Conservation (phyloP, 1,140 invertebrate species). For the Marisa cornuarietis region DNA sequence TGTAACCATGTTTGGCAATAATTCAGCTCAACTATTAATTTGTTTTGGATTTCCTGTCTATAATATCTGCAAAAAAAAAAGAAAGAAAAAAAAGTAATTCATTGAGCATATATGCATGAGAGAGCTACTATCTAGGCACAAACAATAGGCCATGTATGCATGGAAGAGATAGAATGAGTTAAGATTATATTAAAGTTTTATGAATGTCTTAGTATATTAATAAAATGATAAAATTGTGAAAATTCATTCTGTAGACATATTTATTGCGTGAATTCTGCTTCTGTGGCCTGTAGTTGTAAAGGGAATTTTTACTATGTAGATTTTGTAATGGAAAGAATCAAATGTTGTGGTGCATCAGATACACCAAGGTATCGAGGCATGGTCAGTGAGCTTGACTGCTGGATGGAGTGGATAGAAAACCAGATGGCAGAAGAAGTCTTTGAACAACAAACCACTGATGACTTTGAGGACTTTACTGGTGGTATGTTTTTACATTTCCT, state of each 20-base stretch:
- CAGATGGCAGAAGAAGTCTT: slow-evolving; percentile 62
- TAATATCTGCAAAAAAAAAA: too few species aligned
- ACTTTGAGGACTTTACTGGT: slow-evolving; percentile 63
- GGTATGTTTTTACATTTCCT: slow-evolving; percentile 40
- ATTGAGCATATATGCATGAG: too few species aligned
- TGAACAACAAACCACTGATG: slow-evolving; percentile 55
- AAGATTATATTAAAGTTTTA: too few species aligned
- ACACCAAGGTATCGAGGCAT: slow-evolving; percentile 64
- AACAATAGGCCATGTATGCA: too few species aligned
- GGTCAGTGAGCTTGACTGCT: slow-evolving; percentile 65
- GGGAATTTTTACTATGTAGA: neutral
- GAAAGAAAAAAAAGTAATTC: too few species aligned
- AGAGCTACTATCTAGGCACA: too few species aligned
- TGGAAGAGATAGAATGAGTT: too few species aligned
- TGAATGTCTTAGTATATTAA: too few species aligned
- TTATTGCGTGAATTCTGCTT: neutral
- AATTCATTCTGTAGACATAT: neutral
- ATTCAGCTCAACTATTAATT: too few species aligned
- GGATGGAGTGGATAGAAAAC: slow-evolving; percentile 68
- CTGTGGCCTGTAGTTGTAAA: neutral
- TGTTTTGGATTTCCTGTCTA: too few species aligned
- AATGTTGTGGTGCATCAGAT: slow-evolving; percentile 40
- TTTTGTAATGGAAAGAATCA: neutral
- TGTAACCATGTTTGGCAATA: too few species aligned
- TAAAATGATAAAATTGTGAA: neutral